Evolutionary conservation across 2,888 invertebrate species (phyloP).

Genomic region (Andricus quercusramuli): DNA sequence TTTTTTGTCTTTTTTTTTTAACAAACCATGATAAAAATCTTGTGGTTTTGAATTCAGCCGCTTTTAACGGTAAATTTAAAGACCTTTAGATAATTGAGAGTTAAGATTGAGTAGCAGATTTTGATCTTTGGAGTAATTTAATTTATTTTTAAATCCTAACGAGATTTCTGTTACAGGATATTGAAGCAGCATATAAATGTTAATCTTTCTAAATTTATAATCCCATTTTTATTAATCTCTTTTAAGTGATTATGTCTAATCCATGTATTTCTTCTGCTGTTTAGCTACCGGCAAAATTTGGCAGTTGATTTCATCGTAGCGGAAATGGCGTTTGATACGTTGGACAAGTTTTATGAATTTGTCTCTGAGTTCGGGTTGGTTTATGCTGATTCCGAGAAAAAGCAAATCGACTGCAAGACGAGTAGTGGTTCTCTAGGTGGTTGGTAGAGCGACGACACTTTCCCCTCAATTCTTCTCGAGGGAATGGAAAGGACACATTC

Average conservation of each 20-base stretch:
- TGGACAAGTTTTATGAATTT: constrained; percentile 92
- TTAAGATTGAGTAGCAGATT: not conserved
- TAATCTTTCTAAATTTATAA: not conserved
- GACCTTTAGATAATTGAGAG: not conserved
- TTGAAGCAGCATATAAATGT: constrained; percentile 54
- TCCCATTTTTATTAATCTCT: constrained; percentile 44
- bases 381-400: constrained; percentile 85
- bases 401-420: constrained; percentile 94
- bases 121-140: not conserved
- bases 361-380: constrained; percentile 89
- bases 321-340: constrained; percentile 93
- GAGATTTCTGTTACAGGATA: constrained; percentile 76
- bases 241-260: constrained; percentile 76
- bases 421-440: constrained; percentile 80
- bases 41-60: not conserved
- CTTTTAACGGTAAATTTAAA: not conserved
- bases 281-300: constrained; percentile 96
- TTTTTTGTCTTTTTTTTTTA: not conserved
- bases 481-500: constrained; percentile 50
- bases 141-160: constrained; percentile 41
- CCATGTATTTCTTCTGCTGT: constrained; percentile 78
- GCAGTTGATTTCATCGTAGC: constrained; percentile 91
- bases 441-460: constrained; percentile 69
- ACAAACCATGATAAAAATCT: not conserved
- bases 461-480: constrained; percentile 48